Conservation (phyloP, 2,888 invertebrate species). For the Ctenicera cuprea region DNA sequence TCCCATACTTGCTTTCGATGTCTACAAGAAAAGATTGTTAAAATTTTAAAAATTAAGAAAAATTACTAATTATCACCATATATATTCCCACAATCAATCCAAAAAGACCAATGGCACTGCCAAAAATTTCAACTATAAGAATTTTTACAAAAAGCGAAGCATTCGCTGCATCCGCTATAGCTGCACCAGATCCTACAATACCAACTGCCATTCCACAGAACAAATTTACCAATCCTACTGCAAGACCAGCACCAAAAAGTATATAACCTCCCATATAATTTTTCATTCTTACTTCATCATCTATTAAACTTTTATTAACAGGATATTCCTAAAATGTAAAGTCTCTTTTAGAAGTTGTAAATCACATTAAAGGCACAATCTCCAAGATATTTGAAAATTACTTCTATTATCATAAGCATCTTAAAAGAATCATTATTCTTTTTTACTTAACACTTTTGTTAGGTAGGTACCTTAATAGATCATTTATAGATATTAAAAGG, state of each 20-base stretch:
- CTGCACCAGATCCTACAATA: slow-evolving; percentile 97
- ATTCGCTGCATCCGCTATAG: slow-evolving; percentile 98
- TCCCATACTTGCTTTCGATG: slow-evolving; percentile 62
- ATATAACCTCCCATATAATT: slow-evolving; percentile 92
- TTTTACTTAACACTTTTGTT: too few relatives aligned
- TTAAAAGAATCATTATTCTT: too few relatives aligned
- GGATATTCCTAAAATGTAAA: slow-evolving; percentile 68
- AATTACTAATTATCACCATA: slow-evolving; percentile 75
- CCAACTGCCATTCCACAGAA: slow-evolving; percentile 97
- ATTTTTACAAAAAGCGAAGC: slow-evolving; percentile 98
- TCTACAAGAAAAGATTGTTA: slow-evolving; percentile 54
- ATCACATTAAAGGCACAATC: not conserved
- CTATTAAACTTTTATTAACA: slow-evolving; percentile 66
- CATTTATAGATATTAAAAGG: too few relatives aligned
- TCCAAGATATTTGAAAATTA: too few relatives aligned
- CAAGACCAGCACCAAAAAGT: slow-evolving; percentile 96
- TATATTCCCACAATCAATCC: slow-evolving; percentile 98
- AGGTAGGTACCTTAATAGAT: too few relatives aligned
- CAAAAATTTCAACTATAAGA: slow-evolving; percentile 99
- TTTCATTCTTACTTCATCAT: slow-evolving; percentile 72
- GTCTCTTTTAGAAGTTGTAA: not conserved
- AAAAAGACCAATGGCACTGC: slow-evolving; percentile 98
- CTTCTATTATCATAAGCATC: too few relatives aligned
- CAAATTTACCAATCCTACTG: slow-evolving; percentile 96
- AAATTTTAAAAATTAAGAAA: not conserved